Conservation (phyloP, 2,888 invertebrate species). For the Lymantria dispar region DNA sequence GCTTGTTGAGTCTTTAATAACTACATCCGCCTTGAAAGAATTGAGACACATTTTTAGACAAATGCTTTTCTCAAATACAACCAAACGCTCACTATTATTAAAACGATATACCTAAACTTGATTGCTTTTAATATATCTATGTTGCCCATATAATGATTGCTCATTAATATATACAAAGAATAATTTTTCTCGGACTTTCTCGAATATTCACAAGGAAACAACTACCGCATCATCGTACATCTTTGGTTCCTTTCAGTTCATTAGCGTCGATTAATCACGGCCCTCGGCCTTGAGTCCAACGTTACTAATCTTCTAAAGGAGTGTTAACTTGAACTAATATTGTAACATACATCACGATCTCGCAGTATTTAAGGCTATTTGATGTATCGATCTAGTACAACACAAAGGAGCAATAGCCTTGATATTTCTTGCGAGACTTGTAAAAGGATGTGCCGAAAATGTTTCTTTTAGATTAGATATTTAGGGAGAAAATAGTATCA, state of each 20-base stretch:
- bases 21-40: too few species aligned
- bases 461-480: neutral
- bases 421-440: too few species aligned
- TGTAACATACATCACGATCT: conserved; percentile 32
- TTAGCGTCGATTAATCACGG: conserved; percentile 48
- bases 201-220: neutral
- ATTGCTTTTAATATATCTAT: too few species aligned
- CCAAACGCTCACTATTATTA: too few species aligned
- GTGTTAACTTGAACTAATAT: conserved; percentile 41
- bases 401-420: neutral
- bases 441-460: too few species aligned
- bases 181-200: neutral
- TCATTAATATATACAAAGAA: neutral
- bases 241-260: conserved; percentile 41
- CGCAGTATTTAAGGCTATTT: conserved; percentile 21
- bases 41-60: too few species aligned
- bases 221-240: conserved; percentile 9
- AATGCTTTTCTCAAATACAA: too few species aligned
- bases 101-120: too few species aligned
- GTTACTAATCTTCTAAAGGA: conserved; percentile 42
- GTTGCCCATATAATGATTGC: neutral
- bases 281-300: conserved; percentile 33
- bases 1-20: too few species aligned
- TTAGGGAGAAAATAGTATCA: too few species aligned
- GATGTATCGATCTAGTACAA: conserved; percentile 19